Conservation (phyloP, 2,797 vertebrate genomes). For the Rhabdomys pumilio region DNA sequence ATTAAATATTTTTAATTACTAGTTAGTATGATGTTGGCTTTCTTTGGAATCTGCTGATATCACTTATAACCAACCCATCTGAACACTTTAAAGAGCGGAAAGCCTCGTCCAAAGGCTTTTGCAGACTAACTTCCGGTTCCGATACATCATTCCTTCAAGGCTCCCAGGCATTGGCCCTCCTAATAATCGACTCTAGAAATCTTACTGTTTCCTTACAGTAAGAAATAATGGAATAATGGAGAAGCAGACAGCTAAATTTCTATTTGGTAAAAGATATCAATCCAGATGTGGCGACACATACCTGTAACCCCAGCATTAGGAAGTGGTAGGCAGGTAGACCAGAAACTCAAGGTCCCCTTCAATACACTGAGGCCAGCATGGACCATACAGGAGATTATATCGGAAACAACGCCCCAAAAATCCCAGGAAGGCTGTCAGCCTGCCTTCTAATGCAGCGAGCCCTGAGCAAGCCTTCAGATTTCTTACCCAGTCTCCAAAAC, state of each 20-base stretch:
- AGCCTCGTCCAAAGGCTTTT: constrained; percentile 11
- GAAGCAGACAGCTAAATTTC: background rate
- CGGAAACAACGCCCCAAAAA: background rate
- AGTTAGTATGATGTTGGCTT: background rate
- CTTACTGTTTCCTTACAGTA: background rate
- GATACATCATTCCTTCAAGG: background rate
- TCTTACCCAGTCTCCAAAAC: background rate
- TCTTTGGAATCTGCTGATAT: constrained; percentile 38
- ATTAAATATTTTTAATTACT: constrained; percentile 41
- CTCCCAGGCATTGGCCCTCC: background rate
- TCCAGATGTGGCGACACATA: background rate
- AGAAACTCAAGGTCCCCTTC: background rate
- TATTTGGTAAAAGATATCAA: background rate
- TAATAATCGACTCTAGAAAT: background rate
- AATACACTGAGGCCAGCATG: background rate
- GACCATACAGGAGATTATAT: background rate
- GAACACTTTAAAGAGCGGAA: background rate
- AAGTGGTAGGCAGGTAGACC: background rate
- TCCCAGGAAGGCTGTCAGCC: background rate
- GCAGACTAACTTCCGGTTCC: background rate
- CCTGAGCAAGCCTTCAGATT: background rate
- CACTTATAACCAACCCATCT: background rate
- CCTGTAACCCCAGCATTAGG: background rate
- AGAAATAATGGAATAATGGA: background rate
- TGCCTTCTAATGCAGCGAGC: background rate